These are phyloP conservation scores for Seriola aureovittata DNA, from an alignment of 2,113 vertebrate species.

Conservation along the genomic window DNA sequence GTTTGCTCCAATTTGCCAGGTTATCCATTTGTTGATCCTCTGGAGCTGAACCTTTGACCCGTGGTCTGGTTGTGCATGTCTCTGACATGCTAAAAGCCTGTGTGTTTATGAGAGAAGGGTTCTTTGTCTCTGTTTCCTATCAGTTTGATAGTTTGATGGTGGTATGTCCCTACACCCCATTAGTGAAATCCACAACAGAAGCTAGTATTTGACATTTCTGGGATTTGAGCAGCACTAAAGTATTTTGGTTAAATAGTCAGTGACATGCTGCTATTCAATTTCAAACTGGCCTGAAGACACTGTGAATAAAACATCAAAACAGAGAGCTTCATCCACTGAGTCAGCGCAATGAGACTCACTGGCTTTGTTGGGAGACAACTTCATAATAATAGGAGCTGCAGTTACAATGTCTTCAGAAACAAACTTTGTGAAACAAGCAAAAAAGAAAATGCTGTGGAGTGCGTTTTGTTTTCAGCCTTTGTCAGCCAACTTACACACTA, in stretches of 20 bases:
- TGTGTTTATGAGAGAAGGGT: no score
- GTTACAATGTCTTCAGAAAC: not conserved
- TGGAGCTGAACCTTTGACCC: no score
- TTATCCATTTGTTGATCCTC: no score
- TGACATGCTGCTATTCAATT: constrained; percentile 3
- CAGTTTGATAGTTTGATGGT: no score
- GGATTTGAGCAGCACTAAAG: not conserved
- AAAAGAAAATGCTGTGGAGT: constrained; percentile 8
- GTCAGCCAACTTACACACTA: constrained; percentile 20
- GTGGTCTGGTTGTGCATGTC: no score
- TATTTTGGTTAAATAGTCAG: constrained; percentile 26
- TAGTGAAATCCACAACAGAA: not conserved
- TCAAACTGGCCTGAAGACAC: constrained; percentile 9
- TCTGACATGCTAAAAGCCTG: no score
- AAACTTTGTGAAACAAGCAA: constrained; percentile 1
- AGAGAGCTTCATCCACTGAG: constrained; percentile 11
- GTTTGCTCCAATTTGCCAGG: no score
- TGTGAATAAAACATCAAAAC: constrained; percentile 34
- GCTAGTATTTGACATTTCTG: not conserved
- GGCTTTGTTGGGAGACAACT: constrained; percentile 26
- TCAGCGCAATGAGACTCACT: not conserved
- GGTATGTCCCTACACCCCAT: not conserved
- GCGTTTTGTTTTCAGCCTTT: constrained; percentile 27
- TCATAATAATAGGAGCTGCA: constrained; percentile 15
- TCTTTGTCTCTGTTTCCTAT: no score